phyloP scores from a whole-genome alignment of 2,888 invertebrate genomes.

The Perithous albicinctus region DNA sequence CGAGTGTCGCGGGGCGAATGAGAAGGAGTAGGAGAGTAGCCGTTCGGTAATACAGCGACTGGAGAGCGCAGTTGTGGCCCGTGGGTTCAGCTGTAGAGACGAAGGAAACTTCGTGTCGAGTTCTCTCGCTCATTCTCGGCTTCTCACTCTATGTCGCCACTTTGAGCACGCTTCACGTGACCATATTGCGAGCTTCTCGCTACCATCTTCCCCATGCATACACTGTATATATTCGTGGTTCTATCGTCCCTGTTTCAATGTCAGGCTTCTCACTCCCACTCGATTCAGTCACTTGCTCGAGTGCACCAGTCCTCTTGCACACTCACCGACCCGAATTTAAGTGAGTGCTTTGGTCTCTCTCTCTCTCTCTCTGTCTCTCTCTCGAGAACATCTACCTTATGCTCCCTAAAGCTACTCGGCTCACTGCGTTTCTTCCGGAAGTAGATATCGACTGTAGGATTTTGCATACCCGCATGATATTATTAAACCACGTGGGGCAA shows the following conservation, averaged over 20 bases:
- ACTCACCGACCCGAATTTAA: conserved; percentile 50
- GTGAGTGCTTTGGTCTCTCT: conserved; percentile 52
- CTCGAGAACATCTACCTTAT: neutral
- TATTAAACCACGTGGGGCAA: no score
- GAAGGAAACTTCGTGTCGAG: conserved; percentile 64
- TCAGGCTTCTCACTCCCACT: conserved; percentile 22
- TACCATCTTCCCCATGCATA: conserved; percentile 7
- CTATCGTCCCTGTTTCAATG: neutral
- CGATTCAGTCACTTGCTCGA: conserved; percentile 33
- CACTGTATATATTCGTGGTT: neutral
- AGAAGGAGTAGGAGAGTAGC: conserved; percentile 14
- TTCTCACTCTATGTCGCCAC: conserved; percentile 42
- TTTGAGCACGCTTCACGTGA: conserved; percentile 58
- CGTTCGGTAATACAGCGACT: conserved; percentile 25
- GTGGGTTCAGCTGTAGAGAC: conserved; percentile 38
- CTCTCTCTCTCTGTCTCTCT: conserved; percentile 18
- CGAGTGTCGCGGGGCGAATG: conserved; percentile 19
- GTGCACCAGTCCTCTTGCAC: conserved; percentile 29
- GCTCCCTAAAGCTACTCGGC: neutral
- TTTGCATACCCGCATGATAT: neutral
- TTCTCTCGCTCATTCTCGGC: conserved; percentile 9
- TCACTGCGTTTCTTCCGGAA: conserved; percentile 14
- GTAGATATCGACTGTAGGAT: conserved; percentile 45
- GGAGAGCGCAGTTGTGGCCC: conserved; percentile 17
- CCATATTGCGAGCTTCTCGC: conserved; percentile 52